Evolutionary conservation across 2,888 invertebrate genomes (phyloP), one percentile per base, ranked within the genome.

Genomic region (Tipula confusa): DNA sequence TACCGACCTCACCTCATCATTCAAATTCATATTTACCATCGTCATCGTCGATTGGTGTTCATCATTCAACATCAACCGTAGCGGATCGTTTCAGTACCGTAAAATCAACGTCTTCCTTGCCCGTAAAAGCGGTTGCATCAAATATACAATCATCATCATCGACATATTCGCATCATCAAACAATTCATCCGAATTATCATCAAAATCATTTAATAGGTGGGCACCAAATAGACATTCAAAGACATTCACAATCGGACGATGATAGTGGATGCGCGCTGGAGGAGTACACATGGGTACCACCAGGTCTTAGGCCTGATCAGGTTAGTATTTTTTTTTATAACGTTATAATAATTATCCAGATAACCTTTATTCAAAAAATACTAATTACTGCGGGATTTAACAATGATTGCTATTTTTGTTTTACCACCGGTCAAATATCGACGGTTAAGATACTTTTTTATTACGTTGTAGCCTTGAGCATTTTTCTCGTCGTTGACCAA

Each of bases 211-310:
- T 84, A 80, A 79, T 83, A 83, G 80, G 82, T 84, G 88, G 87
- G 29, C 89, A 88, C 9, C 90, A 91, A 83, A 89, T 90, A 85
- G 95, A 95, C 87, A 95, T 95, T 84, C 96, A 96, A 88, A 90
- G 96, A 85, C 95, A 96, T 88, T 96, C 97, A 83, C 97, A 97
- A 88, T 97, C 97, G 85, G 99, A 99, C 89, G 98, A 98, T 89
- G 99, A 99, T 90, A 97, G 97, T 84, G 99, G 99, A n/a, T 99
- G 98, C 89, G 98, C 98, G 28, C 91, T 99, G 85, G 99, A 99
- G 89, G 98, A 99, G 90, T 99, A 98, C 90, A 97, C 98, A 2
- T 99, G 98, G 99, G 97, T 98, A 84, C 99, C 99, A 83, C 97
- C 97, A 2, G 98, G 98, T 85, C 92, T 98, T 24, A 93, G 98